These are phyloP conservation scores for Phenacoccus solenopsis DNA, from an alignment of 1,140 invertebrate genomes.

Conservation along the genomic window DNA sequence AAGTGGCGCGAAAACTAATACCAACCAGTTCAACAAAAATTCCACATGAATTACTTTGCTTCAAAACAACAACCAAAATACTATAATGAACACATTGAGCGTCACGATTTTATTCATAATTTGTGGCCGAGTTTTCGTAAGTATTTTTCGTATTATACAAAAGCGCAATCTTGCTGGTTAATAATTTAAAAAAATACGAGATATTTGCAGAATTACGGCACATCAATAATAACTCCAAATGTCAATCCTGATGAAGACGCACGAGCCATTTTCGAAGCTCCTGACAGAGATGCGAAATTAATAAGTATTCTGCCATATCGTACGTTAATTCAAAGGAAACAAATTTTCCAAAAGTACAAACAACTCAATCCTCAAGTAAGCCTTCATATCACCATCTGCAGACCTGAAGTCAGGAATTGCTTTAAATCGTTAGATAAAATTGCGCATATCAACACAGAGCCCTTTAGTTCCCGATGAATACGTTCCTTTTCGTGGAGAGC, in stretches of 20 bases:
- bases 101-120: background rate
- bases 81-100: too few relatives aligned
- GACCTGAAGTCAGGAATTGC: background rate
- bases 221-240: background rate
- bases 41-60: too few relatives aligned
- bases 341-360: background rate
- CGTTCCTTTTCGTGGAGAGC: background rate
- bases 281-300: background rate
- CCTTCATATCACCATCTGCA: too few relatives aligned
- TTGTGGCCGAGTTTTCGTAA: background rate
- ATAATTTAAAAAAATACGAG: background rate
- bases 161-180: background rate
- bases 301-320: background rate
- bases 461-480: background rate
- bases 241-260: background rate
- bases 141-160: background rate
- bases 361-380: background rate
- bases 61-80: too few relatives aligned
- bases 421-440: background rate
- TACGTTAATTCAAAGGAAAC: background rate
- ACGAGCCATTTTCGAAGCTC: background rate
- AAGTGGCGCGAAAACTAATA: too few relatives aligned
- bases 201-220: background rate
- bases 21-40: too few relatives aligned
- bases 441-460: background rate